Conservation (phyloP, 2,113 vertebrate species). For the Pristiophorus japonicus region DNA sequence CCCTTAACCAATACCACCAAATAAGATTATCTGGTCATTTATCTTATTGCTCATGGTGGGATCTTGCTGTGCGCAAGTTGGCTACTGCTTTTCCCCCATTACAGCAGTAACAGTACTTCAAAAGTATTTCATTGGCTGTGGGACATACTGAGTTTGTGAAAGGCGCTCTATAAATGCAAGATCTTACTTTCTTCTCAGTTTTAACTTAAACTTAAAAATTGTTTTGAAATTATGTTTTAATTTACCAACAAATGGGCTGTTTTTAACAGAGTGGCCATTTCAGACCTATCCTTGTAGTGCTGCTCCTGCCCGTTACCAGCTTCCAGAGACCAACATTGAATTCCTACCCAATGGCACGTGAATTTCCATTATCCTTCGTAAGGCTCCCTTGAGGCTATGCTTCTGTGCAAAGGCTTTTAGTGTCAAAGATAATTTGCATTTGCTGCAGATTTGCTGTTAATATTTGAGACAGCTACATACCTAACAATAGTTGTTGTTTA, state of each 20-base stretch:
- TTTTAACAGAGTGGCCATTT: background rate
- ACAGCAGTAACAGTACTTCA: background rate
- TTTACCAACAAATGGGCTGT: background rate
- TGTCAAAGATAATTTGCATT: background rate
- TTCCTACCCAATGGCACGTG: background rate
- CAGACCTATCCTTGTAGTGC: background rate
- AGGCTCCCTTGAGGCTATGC: background rate
- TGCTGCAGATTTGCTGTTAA: background rate
- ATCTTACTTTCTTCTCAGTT: background rate
- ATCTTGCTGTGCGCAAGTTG: background rate
- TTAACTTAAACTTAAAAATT: background rate
- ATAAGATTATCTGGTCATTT: background rate
- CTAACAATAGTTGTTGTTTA: background rate
- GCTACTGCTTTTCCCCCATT: background rate
- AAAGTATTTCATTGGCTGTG: background rate
- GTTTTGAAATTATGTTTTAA: background rate
- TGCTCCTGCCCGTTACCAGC: background rate
- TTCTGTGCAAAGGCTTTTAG: background rate
- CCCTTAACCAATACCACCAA: background rate
- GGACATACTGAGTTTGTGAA: background rate
- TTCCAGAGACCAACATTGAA: background rate
- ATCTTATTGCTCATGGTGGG: background rate
- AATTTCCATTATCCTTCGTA: background rate
- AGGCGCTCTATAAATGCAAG: background rate
- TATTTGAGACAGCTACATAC: background rate